phyloP scores from a whole-genome alignment of 1,140 invertebrate genomes.

The Bradynema listronoti region DNA sequence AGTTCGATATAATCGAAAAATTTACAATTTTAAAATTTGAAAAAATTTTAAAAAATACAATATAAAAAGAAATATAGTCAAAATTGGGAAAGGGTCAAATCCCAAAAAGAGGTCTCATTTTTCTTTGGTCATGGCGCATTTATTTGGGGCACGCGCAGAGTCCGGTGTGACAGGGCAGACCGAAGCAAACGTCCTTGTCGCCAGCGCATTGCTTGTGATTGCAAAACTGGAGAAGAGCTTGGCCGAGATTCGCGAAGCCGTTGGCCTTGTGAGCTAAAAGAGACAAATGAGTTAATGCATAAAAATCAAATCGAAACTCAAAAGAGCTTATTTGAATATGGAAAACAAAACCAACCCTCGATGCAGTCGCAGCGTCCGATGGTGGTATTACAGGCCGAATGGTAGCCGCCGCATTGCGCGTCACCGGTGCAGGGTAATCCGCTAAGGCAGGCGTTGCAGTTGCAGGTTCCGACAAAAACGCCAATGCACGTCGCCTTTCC shows the following conservation, averaged over 20 bases:
- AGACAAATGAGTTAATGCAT: neutral
- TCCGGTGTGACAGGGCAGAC: conserved; percentile 11
- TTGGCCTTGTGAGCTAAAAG: conserved; percentile 12
- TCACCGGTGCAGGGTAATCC: conserved; percentile 7
- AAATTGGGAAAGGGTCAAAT: no score
- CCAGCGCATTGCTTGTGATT: conserved; percentile 10
- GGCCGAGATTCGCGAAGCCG: conserved; percentile 13
- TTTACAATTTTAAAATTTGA: no score
- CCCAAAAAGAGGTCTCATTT: neutral
- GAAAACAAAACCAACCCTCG: conserved; percentile 4
- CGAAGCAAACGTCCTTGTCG: conserved; percentile 17
- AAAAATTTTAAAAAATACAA: no score
- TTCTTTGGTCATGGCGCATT: no score
- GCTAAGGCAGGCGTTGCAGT: conserved; percentile 14
- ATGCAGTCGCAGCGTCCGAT: conserved; percentile 8
- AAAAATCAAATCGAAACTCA: neutral
- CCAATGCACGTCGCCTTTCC: conserved; percentile 1
- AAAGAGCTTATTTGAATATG: neutral
- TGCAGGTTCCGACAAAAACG: conserved; percentile 9
- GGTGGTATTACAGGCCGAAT: neutral
- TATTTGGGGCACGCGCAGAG: conserved; percentile 9
- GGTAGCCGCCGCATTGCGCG: conserved; percentile 3
- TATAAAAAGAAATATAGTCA: no score
- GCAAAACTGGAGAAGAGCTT: conserved; percentile 13
- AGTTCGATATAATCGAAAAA: no score